Evolutionary conservation across 2,113 vertebrate species (phyloP), one percentile per base, ranked within the genome.

Genomic region (Oenanthe melanoleuca): DNA sequence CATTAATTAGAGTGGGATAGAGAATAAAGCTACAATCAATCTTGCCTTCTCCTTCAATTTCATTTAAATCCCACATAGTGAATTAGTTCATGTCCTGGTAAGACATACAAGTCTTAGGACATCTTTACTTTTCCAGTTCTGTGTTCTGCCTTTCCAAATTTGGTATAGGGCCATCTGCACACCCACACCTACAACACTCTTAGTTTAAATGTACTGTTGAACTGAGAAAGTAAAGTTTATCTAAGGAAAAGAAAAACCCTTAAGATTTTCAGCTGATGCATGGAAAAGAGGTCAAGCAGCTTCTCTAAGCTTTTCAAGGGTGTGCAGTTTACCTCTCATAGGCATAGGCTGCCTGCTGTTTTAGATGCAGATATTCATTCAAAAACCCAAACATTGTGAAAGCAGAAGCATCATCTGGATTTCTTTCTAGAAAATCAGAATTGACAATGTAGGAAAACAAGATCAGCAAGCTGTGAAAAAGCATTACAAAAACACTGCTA

Each of bases 301-400:
- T 74, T 71, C 40, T 55, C 8, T 16, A 37, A 73, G 21, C 4
- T 37, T 91, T 57, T 10, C 37, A 64, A 47, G 11, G 6, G 4
- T 65, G 4, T 18, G 28, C 8, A 50, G 20, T 44, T 96, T 96
- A 99, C 99, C 99, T 99, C 80, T 97, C 98, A 93, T 99, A 99
- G 6, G 98, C 98, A 44, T 97, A 97, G n/a, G 97, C 57, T 22
- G 99, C 99, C 97, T 99, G 98, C 44, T 95, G 98, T 93, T 98
- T 99, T 33, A 99, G 96, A 40, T 98, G 97, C 34, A 99, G 97
- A 94, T 98, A 97, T 67, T 99, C 99, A 88, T 98, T 99, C 90
- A 99, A 97, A 95, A 98, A 99, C n/a, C 99, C 99, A 85, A 99
- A 96, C 99, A 99, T 99, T n/a, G 98, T 97, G 93, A 99, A 99